Percentiles rank a stretch among this genome's conserved stretches.
phyloP scores from a whole-genome alignment of 1,140 invertebrate genomes.

The Drosophila nebulosa region DNA sequence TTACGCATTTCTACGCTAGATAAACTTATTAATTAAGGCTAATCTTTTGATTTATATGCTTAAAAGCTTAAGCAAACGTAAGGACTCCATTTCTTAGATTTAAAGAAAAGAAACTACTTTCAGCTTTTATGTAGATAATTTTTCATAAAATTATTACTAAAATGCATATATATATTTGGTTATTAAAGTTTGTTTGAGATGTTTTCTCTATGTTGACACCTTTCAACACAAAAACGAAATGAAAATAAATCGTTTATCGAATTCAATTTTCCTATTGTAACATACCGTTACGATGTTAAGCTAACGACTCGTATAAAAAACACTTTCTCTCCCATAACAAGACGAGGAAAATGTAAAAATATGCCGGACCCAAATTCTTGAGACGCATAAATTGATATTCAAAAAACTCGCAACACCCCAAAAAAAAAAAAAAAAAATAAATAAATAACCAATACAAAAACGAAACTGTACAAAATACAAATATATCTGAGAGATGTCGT shows the following conservation, averaged over 20 bases:
- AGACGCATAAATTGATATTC: conserved; percentile 73
- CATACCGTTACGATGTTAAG: neutral
- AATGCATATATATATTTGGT: too few relatives aligned
- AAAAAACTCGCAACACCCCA: conserved; percentile 43
- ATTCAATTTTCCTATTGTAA: conserved; percentile 7
- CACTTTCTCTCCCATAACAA: conserved; percentile 51
- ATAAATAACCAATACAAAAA: conserved; percentile 11
- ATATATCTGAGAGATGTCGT: conserved; percentile 19
- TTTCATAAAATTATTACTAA: too few relatives aligned
- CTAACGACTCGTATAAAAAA: conserved; percentile 28
- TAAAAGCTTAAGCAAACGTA: too few relatives aligned
- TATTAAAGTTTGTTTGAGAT: too few relatives aligned
- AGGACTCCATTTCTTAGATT: too few relatives aligned
- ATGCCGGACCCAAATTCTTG: conserved; percentile 47
- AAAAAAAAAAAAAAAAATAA: conserved; percentile 5
- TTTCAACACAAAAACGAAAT: neutral
- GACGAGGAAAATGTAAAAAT: conserved; percentile 44
- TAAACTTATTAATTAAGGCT: too few relatives aligned
- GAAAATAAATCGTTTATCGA: neutral
- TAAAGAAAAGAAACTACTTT: too few relatives aligned
- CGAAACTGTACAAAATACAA: conserved; percentile 18
- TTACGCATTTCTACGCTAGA: too few relatives aligned
- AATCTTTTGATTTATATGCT: too few relatives aligned
- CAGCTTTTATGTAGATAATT: too few relatives aligned
- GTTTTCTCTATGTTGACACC: neutral